A percentile compares a stretch with the other conserved stretches of the same genome.
These are phyloP conservation scores for Amphipyra berbera DNA, from an alignment of 2,888 invertebrate genomes.

Conservation along the genomic window DNA sequence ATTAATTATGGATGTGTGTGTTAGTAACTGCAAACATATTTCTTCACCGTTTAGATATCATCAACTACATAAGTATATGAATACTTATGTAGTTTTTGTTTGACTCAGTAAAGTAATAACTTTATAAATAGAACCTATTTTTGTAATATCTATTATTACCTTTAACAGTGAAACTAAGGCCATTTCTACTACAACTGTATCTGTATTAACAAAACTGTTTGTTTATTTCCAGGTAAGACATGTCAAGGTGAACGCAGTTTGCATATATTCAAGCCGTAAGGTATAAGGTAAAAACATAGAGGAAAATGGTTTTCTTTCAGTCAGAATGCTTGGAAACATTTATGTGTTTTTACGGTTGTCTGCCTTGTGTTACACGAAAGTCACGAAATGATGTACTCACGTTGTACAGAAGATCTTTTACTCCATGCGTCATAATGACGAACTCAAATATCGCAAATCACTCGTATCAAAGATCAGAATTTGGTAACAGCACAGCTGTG, in stretches of 20 bases:
- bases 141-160: not conserved
- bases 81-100: no score
- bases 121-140: not conserved
- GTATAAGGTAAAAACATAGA: slow-evolving; percentile 26
- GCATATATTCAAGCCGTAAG: slow-evolving; percentile 10
- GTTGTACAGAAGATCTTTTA: no score
- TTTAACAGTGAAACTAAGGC: slow-evolving; percentile 3
- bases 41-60: no score
- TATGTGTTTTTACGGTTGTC: not conserved
- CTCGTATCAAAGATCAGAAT: no score
- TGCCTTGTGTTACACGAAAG: not conserved
- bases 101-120: no score
- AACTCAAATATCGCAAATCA: not conserved
- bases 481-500: no score
- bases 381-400: no score
- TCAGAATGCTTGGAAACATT: not conserved
- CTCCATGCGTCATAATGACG: slow-evolving; percentile 6
- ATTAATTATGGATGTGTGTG: no score
- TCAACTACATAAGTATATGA: no score
- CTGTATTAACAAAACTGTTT: slow-evolving; percentile 30
- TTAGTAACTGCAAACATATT: no score
- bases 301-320: not conserved
- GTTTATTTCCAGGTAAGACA: slow-evolving; percentile 57
- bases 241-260: slow-evolving; percentile 23
- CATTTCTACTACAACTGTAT: not conserved